These are phyloP conservation scores for Zosterops japonicus DNA, from an alignment of 2,113 vertebrate species.

Conservation along the genomic window DNA sequence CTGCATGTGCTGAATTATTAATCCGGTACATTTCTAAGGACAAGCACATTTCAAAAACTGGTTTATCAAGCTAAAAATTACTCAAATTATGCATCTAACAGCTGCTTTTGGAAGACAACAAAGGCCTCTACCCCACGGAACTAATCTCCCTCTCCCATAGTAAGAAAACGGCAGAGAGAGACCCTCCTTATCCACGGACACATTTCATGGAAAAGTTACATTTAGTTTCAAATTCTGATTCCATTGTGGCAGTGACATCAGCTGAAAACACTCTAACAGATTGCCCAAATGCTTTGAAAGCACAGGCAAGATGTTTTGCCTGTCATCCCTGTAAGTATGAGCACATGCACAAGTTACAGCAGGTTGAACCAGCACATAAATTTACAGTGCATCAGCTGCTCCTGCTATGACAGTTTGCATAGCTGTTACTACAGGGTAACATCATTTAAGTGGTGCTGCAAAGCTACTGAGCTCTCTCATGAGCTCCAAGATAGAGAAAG, in stretches of 20 bases:
- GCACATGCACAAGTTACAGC: neutral
- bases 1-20: neutral
- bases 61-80: neutral
- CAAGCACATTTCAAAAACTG: neutral
- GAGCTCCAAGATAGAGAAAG: neutral
- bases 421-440: constrained; percentile 19
- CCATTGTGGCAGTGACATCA: neutral
- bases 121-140: neutral
- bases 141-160: neutral
- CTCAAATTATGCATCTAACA: neutral
- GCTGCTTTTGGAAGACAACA: neutral
- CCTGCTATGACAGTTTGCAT: neutral
- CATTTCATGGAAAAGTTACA: neutral
- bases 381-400: neutral
- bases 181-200: neutral
- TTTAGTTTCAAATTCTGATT: neutral
- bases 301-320: neutral
- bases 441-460: neutral
- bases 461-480: neutral
- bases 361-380: neutral
- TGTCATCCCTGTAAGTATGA: neutral
- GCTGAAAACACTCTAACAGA: neutral
- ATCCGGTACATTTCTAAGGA: neutral
- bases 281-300: neutral
- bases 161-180: neutral